A percentile compares a stretch with the other conserved stretches of the same genome.
phyloP scores from a whole-genome alignment of 2,888 invertebrate genomes.

The Agonopterix arenella region DNA sequence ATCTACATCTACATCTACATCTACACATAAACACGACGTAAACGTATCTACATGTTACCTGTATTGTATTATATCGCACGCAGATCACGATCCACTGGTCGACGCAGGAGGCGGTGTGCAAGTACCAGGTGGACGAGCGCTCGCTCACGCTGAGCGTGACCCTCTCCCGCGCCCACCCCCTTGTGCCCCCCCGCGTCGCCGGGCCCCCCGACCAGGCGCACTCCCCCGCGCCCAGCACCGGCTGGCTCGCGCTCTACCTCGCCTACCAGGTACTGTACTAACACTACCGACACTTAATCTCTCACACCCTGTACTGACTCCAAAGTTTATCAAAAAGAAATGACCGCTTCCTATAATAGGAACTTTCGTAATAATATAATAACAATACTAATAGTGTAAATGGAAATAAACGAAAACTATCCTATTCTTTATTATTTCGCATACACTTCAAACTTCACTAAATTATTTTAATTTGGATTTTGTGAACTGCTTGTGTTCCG shows the following conservation, averaged over 20 bases:
- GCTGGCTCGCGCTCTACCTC: constrained; percentile 85
- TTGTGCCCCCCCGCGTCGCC: constrained; percentile 57
- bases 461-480: too few relatives aligned
- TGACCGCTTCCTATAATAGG: too few relatives aligned
- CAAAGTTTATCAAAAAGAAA: too few relatives aligned
- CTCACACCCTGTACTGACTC: too few relatives aligned
- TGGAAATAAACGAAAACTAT: too few relatives aligned
- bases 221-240: constrained; percentile 24
- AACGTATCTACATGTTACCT: constrained; percentile 63
- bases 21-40: constrained; percentile 6
- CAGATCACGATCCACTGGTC: constrained; percentile 84
- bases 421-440: too few relatives aligned
- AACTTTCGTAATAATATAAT: too few relatives aligned
- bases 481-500: too few relatives aligned
- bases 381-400: too few relatives aligned
- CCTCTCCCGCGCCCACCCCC: constrained; percentile 90
- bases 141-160: constrained; percentile 87
- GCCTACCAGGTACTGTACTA: constrained; percentile 88
- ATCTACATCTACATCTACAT: neutral
- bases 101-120: constrained; percentile 72
- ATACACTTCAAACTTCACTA: too few relatives aligned
- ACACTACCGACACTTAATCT: too few relatives aligned
- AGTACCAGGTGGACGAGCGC: constrained; percentile 89
- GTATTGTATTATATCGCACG: constrained; percentile 10
- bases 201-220: constrained; percentile 28